Percentiles rank a stretch among this genome's conserved stretches.
Evolutionary conservation across 1,140 invertebrate genomes (phyloP).

Genomic region (Mizuhopecten yessoensis): DNA sequence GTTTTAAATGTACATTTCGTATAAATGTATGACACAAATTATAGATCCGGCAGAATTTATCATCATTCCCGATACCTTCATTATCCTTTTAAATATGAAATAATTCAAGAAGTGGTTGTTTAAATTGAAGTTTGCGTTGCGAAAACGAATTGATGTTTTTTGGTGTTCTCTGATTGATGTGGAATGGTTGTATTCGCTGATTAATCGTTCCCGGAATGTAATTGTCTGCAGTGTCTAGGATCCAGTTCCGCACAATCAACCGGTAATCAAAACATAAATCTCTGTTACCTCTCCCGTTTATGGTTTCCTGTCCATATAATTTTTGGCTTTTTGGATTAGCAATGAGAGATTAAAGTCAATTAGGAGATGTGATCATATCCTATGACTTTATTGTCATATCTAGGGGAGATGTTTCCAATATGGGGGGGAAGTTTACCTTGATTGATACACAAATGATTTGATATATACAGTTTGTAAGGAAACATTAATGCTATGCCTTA

Average conservation of each 20-base stretch:
- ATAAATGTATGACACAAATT: conserved; percentile 21
- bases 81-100: conserved; percentile 40
- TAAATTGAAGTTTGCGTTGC: conserved; percentile 34
- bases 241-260: conserved; percentile 22
- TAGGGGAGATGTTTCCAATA: conserved; percentile 24
- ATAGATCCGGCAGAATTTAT: conserved; percentile 28
- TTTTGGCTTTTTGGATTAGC: conserved; percentile 38
- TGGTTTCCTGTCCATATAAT: conserved; percentile 27
- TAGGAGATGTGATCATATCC: conserved; percentile 10
- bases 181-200: conserved; percentile 22
- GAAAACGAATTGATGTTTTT: conserved; percentile 34
- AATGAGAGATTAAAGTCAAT: conserved; percentile 39
- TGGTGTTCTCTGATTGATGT: conserved; percentile 24
- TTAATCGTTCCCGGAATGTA: conserved; percentile 16
- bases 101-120: conserved; percentile 39
- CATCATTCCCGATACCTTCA: conserved; percentile 23
- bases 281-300: conserved; percentile 32
- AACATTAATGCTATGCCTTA: background rate
- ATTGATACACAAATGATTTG: conserved; percentile 4
- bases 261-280: conserved; percentile 25
- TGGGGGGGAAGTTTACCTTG: background rate
- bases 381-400: conserved; percentile 24
- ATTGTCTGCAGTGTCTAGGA: conserved; percentile 17
- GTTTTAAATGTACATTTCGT: conserved; percentile 29
- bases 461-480: background rate